Evolutionary conservation across 2,113 vertebrate genomes (phyloP).

Genomic region (Mesoclemmys tuberculata): DNA sequence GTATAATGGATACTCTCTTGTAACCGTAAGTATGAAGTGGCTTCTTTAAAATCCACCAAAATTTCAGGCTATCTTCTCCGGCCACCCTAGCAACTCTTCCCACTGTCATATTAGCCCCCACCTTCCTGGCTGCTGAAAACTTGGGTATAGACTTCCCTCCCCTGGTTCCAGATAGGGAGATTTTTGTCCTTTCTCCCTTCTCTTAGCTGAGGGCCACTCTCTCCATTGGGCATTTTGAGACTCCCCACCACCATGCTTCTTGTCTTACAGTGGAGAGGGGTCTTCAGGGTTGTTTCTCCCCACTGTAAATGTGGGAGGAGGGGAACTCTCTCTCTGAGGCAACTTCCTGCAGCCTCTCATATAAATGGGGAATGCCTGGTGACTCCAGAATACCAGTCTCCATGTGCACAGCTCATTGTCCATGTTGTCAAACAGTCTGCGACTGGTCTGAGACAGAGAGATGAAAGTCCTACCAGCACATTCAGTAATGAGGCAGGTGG

Average conservation of each 20-base stretch:
- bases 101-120: not conserved
- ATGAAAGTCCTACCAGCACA: not conserved
- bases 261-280: not conserved
- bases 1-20: not conserved
- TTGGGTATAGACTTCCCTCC: not conserved
- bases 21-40: slow-evolving; percentile 7
- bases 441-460: not conserved
- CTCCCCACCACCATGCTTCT: not conserved
- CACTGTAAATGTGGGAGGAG: not conserved
- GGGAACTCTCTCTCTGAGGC: not conserved
- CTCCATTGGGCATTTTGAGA: not conserved
- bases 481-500: not conserved
- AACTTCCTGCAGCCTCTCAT: not conserved
- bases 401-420: not conserved
- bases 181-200: not conserved
- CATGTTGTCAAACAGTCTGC: not conserved
- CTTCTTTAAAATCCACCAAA: slow-evolving; percentile 6
- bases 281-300: not conserved
- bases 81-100: not conserved
- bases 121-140: not conserved
- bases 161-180: not conserved
- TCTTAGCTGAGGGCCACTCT: not conserved
- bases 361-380: not conserved
- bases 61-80: not conserved
- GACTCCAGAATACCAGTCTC: not conserved